phyloP scores from a whole-genome alignment of 2,888 invertebrate genomes.

The Rhagophthalmus giganteus region DNA sequence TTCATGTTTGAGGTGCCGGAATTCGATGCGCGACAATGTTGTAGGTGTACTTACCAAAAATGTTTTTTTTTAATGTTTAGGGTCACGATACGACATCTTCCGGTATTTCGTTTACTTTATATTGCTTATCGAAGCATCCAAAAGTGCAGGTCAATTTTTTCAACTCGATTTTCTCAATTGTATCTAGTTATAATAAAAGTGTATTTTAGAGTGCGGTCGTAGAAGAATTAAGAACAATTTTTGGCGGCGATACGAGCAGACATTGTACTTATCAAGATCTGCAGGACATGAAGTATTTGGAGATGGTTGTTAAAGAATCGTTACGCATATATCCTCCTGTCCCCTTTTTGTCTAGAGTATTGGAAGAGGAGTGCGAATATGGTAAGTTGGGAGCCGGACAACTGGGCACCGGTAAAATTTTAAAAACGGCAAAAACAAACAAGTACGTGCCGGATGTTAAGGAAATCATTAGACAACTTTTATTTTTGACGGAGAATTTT shows the following conservation, averaged over 20 bases:
- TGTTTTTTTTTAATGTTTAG: slow-evolving; percentile 1
- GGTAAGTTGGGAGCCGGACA: no score
- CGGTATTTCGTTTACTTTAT: slow-evolving; percentile 55
- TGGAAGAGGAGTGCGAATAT: slow-evolving; percentile 50
- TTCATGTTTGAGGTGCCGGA: slow-evolving; percentile 78
- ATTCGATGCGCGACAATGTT: no score
- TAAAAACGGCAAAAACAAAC: no score
- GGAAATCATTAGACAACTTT: no score
- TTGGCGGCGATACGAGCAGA: slow-evolving; percentile 40
- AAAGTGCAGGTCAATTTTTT: slow-evolving; percentile 48
- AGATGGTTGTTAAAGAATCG: slow-evolving; percentile 60
- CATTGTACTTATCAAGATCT: slow-evolving; percentile 49
- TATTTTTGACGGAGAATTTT: no score
- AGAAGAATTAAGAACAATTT: slow-evolving; percentile 50
- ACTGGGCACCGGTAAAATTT: no score
- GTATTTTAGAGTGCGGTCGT: slow-evolving; percentile 41
- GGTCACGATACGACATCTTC: slow-evolving; percentile 56
- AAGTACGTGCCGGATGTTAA: no score
- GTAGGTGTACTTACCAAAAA: slow-evolving; percentile 4
- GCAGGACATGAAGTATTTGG: slow-evolving; percentile 60
- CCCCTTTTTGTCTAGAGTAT: slow-evolving; percentile 55
- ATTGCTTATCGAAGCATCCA: slow-evolving; percentile 53
- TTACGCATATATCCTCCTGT: slow-evolving; percentile 60
- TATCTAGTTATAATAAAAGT: not conserved
- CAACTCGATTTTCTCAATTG: not conserved